Conservation (phyloP, 2,888 invertebrate genomes). For the Ormyrus nitidulus region DNA sequence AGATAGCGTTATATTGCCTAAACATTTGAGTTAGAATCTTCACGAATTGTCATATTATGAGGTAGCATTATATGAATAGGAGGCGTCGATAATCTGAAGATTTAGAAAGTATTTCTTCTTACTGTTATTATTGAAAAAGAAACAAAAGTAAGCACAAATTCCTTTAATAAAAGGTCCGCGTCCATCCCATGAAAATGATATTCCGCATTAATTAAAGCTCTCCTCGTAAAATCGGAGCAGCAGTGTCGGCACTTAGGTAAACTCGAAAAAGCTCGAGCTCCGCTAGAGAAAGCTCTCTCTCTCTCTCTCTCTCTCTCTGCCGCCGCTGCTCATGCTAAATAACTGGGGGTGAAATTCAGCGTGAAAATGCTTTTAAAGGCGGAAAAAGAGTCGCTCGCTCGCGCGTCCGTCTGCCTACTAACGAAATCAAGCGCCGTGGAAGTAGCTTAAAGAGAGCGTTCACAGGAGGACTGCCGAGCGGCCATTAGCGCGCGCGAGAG, state of each 20-base stretch:
- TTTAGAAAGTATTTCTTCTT: too few relatives aligned
- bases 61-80: too few relatives aligned
- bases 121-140: too few relatives aligned
- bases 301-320: too few relatives aligned
- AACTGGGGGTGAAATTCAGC: conserved; percentile 41
- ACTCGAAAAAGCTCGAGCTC: neutral
- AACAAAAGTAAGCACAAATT: too few relatives aligned
- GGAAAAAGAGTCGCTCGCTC: conserved; percentile 31
- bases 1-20: too few relatives aligned
- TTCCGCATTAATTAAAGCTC: neutral
- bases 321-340: conserved; percentile 12
- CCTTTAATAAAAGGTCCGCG: too few relatives aligned
- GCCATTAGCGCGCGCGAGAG: conserved; percentile 22
- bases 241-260: neutral
- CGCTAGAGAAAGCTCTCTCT: too few relatives aligned
- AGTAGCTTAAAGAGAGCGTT: conserved; percentile 52
- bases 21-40: too few relatives aligned
- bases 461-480: neutral
- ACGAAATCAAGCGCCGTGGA: conserved; percentile 51
- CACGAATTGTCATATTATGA: too few relatives aligned
- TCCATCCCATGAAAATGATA: too few relatives aligned
- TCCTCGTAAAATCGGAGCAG: neutral
- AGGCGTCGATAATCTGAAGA: too few relatives aligned
- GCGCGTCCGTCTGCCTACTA: conserved; percentile 11
- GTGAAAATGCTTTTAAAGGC: conserved; percentile 54